Evolutionary conservation across 2,797 vertebrate genomes (phyloP), one percentile per base, ranked within the genome.

Genomic region (Zalophus californianus): DNA sequence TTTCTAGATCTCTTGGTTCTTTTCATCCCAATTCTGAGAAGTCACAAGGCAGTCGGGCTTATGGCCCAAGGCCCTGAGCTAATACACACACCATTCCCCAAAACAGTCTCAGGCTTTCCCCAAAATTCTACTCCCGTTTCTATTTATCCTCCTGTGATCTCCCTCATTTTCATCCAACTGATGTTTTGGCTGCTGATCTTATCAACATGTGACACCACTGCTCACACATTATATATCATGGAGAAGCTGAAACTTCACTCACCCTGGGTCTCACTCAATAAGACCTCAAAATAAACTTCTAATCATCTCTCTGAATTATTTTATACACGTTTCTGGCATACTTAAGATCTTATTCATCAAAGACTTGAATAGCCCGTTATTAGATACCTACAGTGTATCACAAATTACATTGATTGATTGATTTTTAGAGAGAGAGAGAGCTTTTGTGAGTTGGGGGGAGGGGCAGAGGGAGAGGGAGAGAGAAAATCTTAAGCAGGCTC

Each of bases 261-360:
- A 48, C 10, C 66, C 7, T n/a, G 48, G 6, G 13, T 73, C 16
- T 80, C 38, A 41, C 25, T 85, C n/a, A 48, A 1, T 50, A 86
- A 73, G 58, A 0, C 7, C 35, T 58, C 75, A 93, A 88, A 92
- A 86, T 79, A 79, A 88, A 78, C 8, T 13, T 88, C 44, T 52
- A 44, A 78, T 66, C 38, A 60, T 96, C 44, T 94, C 25, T 93
- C 62, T 48, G n/a, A 92, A 73, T 68, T 80, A 64, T 10, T 79
- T 52, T 68, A 44, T 60, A 78, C 3, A 10, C 52, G 9, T 64
- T 18, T 94, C 78, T 87, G 60, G 7, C 64, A 91, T 72, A 73
- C 29, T 70, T 88, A 82, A 54, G 4, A 82, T 54, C 23, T 94
- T 77, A 2, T n/a, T 95, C 29, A 60, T 86, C 35, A 27, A 70